Conservation (phyloP, 1,140 invertebrate species). For the Telenomus remus region DNA sequence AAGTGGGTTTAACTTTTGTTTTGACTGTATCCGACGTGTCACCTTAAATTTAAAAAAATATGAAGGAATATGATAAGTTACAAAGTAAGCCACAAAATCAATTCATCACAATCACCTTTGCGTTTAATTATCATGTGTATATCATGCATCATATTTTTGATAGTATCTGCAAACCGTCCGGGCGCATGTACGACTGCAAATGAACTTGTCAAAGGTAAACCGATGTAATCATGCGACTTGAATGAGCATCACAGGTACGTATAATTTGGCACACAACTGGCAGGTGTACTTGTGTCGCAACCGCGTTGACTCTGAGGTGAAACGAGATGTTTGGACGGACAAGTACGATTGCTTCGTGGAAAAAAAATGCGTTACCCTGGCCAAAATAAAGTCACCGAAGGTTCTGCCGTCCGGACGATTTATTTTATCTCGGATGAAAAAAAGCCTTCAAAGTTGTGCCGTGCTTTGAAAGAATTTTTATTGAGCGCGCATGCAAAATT, state of each 20-base stretch:
- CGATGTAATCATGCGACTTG: not conserved
- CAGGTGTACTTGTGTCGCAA: constrained; percentile 7
- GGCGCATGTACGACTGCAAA: not conserved
- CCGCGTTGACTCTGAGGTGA: constrained; percentile 10
- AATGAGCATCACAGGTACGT: constrained; percentile 1
- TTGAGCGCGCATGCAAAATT: constrained; percentile 4
- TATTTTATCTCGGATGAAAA: constrained; percentile 17
- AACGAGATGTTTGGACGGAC: constrained; percentile 14
- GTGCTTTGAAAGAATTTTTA: constrained; percentile 15
- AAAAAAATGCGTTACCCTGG: constrained; percentile 6
- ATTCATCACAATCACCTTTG: too few relatives aligned
- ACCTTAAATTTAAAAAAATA: too few relatives aligned
- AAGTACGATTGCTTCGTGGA: constrained; percentile 14
- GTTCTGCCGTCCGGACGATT: constrained; percentile 3
- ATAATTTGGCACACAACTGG: constrained; percentile 8
- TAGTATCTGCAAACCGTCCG: too few relatives aligned
- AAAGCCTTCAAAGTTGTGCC: constrained; percentile 12
- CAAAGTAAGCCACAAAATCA: too few relatives aligned
- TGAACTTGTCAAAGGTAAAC: constrained; percentile 1
- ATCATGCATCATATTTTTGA: too few relatives aligned
- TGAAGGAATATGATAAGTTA: too few relatives aligned
- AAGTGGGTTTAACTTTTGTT: too few relatives aligned
- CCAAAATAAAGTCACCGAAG: constrained; percentile 10
- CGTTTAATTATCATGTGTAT: too few relatives aligned
- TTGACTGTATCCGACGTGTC: too few relatives aligned